Evolutionary conservation across 2,888 invertebrate species (phyloP).

Genomic region (Calameuta idolon): DNA sequence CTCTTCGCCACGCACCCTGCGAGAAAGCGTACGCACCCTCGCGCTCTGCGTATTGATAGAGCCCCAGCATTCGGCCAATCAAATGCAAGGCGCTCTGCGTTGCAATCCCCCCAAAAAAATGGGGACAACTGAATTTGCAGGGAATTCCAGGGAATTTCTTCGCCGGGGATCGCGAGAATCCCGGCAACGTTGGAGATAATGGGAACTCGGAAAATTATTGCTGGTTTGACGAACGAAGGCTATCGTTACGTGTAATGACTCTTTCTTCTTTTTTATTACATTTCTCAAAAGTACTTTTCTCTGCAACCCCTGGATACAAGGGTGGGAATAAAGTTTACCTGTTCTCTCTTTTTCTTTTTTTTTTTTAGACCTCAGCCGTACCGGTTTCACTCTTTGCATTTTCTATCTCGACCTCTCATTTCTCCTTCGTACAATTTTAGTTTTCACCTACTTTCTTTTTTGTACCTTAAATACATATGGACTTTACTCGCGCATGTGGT

Average conservation of each 20-base stretch:
- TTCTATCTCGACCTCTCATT: neutral
- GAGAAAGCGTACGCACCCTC: conserved; percentile 59
- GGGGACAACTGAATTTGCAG: neutral
- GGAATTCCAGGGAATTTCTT: neutral
- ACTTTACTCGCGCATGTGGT: neutral
- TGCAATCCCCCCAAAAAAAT: conserved; percentile 5
- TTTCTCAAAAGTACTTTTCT: neutral
- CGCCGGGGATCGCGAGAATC: neutral
- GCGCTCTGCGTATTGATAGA: conserved; percentile 47
- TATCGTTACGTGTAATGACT: neutral
- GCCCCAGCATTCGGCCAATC: conserved; percentile 58
- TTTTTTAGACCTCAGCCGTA: neutral
- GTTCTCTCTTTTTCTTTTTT: no score
- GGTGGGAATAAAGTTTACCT: neutral
- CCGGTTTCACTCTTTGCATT: no score
- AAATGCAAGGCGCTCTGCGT: conserved; percentile 36
- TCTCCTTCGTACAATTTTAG: neutral
- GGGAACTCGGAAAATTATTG: neutral
- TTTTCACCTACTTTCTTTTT: neutral
- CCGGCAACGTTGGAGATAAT: neutral
- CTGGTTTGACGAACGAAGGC: neutral
- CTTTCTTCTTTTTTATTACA: neutral
- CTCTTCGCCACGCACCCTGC: conserved; percentile 54
- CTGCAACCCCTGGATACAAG: neutral
- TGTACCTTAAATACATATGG: neutral